Evolutionary conservation across 2,113 vertebrate genomes (phyloP).

Genomic region (Emydocephalus ijimae): DNA sequence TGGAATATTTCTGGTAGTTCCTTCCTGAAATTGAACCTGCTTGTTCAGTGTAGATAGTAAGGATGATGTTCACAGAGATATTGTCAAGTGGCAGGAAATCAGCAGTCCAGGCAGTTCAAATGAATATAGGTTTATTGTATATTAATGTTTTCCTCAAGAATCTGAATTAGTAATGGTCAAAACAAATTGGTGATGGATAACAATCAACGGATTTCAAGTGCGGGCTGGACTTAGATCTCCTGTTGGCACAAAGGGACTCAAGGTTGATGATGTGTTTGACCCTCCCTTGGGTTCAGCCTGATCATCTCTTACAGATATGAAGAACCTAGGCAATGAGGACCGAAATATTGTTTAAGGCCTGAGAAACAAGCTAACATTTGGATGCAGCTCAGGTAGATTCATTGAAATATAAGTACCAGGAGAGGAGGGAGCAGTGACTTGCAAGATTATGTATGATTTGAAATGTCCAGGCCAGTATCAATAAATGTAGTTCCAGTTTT

Average conservation of each 20-base stretch:
- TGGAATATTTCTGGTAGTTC: neutral
- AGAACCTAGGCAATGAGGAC: neutral
- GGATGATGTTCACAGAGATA: neutral
- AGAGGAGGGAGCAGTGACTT: neutral
- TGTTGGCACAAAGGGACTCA: neutral
- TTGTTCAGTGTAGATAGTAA: neutral
- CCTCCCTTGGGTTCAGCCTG: neutral
- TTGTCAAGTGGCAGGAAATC: neutral
- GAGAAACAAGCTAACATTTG: neutral
- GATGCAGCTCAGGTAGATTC: neutral
- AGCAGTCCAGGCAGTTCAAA: neutral
- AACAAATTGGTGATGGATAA: neutral
- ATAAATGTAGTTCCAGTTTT: neutral
- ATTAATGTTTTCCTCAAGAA: neutral
- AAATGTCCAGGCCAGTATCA: neutral
- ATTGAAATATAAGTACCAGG: neutral
- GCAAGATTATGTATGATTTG: neutral
- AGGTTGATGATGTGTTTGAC: neutral
- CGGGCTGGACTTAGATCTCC: neutral
- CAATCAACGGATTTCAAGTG: neutral
- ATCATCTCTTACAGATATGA: neutral
- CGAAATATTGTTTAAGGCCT: neutral
- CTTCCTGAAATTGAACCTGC: neutral
- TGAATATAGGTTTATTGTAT: neutral
- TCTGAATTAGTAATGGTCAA: neutral